A percentile compares a stretch with the other conserved stretches of the same genome.
Conservation (phyloP, 2,888 invertebrate species). For the Tetragonula carbonaria region DNA sequence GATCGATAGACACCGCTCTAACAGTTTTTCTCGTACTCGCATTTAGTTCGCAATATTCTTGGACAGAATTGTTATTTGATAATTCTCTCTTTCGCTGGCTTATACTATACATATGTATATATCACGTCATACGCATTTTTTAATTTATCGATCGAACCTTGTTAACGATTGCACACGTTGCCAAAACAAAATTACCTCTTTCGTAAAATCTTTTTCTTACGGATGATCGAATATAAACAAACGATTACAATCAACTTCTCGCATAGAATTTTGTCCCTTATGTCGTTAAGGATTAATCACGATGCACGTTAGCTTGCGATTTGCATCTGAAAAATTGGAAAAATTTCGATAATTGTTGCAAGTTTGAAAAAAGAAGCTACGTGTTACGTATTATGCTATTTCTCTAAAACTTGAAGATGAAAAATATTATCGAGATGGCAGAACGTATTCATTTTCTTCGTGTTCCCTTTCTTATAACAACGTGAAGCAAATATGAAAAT, state of each 20-base stretch:
- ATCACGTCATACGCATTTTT: conserved; percentile 32
- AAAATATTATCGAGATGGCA: background rate
- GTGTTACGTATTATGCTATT: background rate
- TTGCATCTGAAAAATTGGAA: conserved; percentile 1
- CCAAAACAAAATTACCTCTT: conserved; percentile 46
- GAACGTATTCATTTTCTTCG: background rate
- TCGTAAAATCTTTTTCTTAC: background rate
- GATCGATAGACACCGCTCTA: conserved; percentile 57
- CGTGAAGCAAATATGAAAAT: background rate
- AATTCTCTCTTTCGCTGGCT: conserved; percentile 46
- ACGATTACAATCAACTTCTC: background rate
- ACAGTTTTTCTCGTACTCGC: conserved; percentile 56
- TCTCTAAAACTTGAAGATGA: background rate
- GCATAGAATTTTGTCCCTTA: background rate
- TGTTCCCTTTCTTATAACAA: background rate
- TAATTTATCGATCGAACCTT: conserved; percentile 37
- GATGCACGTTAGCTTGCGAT: background rate
- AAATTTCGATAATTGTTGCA: background rate
- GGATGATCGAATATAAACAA: background rate
- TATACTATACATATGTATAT: conserved; percentile 23
- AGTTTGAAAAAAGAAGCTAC: background rate
- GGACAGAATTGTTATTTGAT: conserved; percentile 32
- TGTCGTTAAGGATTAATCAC: background rate
- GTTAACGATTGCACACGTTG: conserved; percentile 33
- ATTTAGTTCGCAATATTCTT: conserved; percentile 24